Base-by-base conservation (phyloP, 2,888 invertebrate species). In the Diloba caeruleocephala region DNA sequence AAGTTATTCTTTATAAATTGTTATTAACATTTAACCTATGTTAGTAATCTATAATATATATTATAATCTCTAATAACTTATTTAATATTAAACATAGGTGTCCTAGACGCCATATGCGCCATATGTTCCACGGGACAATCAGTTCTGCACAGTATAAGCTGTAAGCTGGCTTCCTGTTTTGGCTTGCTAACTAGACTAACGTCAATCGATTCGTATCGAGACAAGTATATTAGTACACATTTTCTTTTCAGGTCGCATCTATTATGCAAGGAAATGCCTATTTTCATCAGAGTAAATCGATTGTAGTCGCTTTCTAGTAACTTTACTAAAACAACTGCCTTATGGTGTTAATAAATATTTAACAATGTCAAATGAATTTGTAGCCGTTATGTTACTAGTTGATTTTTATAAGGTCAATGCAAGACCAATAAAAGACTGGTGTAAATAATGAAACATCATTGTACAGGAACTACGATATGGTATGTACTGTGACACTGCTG, bases 341-440 rank as follows among this genome's bases (percentile, higher is more conserved):
- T 48, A 21, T 6, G 10, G 17, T 50, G 49, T 26, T 36, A 34
- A n/a, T 31, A 42, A 51, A 60, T 46, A 56, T 52, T 39, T 26
- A 44, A 62, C 63, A 66, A 68, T 67, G 62, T 62, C 65, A 66
- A 66, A 66, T 66, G n/a, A 38, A 66, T 66, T 61, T 52, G 42
- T 34, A 26, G 17, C 41, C 12, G 7, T 31, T 32, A 13, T 39
- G 41, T 46, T 53, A 5, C 21, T 28, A 32, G 42, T 66, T 37
- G 42, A 33, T 50, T 65, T 55, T 52, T 46, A 66, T 49, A 28
- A 52, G 67, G 48, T 48, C 52, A 61, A 61, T 52, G 31, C 31
- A n/a, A 43, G 45, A 61, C 36, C 34, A 68, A 66, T 62, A 54
- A 48, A 46, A 19, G 12, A 9, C 25, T 34, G 14, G 65, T 43